Evolutionary conservation across 1,140 invertebrate species (phyloP), one percentile per base, ranked within the genome.

Genomic region (Mya arenaria): DNA sequence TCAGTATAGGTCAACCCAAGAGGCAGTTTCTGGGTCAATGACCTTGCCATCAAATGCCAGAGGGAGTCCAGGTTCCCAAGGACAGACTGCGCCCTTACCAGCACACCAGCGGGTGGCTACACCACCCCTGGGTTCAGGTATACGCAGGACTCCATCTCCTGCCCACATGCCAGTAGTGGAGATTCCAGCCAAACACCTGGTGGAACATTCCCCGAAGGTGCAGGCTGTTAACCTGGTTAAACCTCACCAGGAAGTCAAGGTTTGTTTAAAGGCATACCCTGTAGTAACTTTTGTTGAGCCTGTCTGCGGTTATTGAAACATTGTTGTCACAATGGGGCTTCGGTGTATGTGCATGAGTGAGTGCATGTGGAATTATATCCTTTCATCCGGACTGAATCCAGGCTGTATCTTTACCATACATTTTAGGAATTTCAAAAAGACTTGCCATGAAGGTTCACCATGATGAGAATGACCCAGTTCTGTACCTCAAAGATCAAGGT

Each of bases 111-210:
- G 69, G 5, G 41, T 71, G 10, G 58, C 58, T 17, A 52, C 62
- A 6, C 41, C 60, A n/a, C 28, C 36, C 39, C 48, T 62, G 28
- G 56, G 69, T 10, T 25, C 60, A 62, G 44, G 44, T 0, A 63
- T 73, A 28, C 58, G 69, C n/a, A 73, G 79, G 48, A 82, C 79
- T 23, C 79, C 79, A 15, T 82, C 79, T 13, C 79, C 79, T 37
- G 79, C 79, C 23, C 79, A 82, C 62, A 82, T 82, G 69, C 79
- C 62, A 10, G 34, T 56, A 4, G 37, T 36, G 3, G 19, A 30
- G 32, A 66, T 69, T 8, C 15, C 37, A 1, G 41, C 30, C 19
- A 66, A 48, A 5, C 69, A 48, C 30, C 55, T 58, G 32, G 37
- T 60, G n/a, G 65, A 55, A n/a, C 55, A 65, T 8, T 52, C 69